Evolutionary conservation across 2,113 vertebrate species (phyloP).

Genomic region (Psammodynastes pulverulentus): DNA sequence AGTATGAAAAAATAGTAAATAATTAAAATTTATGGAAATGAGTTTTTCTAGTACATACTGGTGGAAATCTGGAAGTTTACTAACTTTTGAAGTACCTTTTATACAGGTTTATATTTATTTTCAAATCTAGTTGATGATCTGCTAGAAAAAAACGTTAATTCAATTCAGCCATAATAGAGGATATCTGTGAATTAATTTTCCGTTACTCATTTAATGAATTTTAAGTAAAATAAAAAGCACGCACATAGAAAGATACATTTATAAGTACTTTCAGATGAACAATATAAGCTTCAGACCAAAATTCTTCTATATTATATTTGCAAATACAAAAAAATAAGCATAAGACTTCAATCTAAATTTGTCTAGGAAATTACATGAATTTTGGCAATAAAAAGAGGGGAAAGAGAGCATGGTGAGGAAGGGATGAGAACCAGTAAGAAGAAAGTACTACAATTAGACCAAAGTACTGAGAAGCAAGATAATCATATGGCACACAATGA

Average conservation of each 20-base stretch:
- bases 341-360: neutral
- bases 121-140: neutral
- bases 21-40: neutral
- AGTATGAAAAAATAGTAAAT: neutral
- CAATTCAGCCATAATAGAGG: neutral
- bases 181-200: neutral
- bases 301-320: neutral
- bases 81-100: neutral
- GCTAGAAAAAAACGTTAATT: neutral
- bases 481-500: conserved; percentile 45
- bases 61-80: neutral
- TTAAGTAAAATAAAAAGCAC: neutral
- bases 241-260: neutral
- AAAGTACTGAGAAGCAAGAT: conserved; percentile 29
- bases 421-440: neutral
- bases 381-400: neutral
- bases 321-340: neutral
- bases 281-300: neutral
- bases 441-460: conserved; percentile 11
- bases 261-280: too few relatives aligned
- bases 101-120: neutral
- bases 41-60: neutral
- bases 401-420: neutral
- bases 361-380: conserved; percentile 28
- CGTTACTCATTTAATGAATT: neutral